Conservation (phyloP, 2,888 invertebrate genomes). For the Hipparchia semele region DNA sequence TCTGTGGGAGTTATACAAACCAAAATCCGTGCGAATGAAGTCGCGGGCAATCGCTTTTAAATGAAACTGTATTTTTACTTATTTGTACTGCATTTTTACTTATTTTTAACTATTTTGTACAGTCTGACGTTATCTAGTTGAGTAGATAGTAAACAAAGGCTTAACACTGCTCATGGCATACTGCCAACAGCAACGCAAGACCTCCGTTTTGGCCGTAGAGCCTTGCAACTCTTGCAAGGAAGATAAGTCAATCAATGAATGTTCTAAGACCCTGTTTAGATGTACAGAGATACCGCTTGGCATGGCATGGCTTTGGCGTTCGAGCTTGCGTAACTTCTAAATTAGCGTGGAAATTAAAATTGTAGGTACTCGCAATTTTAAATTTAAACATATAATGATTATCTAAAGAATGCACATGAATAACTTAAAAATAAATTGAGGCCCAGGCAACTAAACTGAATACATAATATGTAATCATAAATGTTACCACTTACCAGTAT, state of each 20-base stretch:
- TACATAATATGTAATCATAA: too few relatives aligned
- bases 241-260: conserved; percentile 23
- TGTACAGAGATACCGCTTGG: neutral
- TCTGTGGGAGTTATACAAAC: too few relatives aligned
- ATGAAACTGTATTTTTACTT: too few relatives aligned
- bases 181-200: conserved; percentile 23
- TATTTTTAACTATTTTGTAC: too few relatives aligned
- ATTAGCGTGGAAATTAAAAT: neutral
- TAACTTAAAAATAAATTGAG: too few relatives aligned
- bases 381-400: too few relatives aligned
- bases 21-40: too few relatives aligned
- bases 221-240: conserved; percentile 7
- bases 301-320: neutral
- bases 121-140: neutral
- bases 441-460: too few relatives aligned
- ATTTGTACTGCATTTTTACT: too few relatives aligned
- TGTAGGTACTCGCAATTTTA: neutral
- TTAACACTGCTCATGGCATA: conserved; percentile 20
- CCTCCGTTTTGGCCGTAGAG: conserved; percentile 8
- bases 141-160: conserved; percentile 5
- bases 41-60: too few relatives aligned
- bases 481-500: too few relatives aligned
- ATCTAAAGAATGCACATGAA: too few relatives aligned
- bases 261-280: conserved; percentile 15
- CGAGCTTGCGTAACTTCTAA: neutral